Percentiles rank a stretch among this genome's conserved stretches.
phyloP scores from a whole-genome alignment of 1,140 invertebrate genomes.

The Centruroides vittatus region DNA sequence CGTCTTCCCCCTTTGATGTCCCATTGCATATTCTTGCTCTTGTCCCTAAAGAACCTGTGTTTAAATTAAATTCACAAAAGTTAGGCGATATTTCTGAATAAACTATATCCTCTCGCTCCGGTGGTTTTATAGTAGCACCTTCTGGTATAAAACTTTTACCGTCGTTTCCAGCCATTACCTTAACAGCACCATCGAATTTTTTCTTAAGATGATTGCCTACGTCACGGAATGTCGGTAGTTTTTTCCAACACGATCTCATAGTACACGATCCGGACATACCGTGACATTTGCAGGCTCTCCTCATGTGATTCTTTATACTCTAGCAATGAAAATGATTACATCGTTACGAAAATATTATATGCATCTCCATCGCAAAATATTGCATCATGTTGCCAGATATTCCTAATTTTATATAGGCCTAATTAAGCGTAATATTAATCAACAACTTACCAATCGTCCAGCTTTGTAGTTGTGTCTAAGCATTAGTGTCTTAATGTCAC shows the following conservation, averaged over 20 bases:
- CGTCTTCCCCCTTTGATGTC: constrained; percentile 58
- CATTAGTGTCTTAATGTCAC: constrained; percentile 70
- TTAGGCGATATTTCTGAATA: constrained; percentile 72
- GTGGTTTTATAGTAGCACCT: constrained; percentile 49
- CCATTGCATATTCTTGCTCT: constrained; percentile 58
- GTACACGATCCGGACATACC: constrained; percentile 92
- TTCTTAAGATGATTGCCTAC: constrained; percentile 27
- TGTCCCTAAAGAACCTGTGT: constrained; percentile 73
- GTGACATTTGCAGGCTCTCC: constrained; percentile 87
- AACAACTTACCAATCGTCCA: constrained; percentile 60
- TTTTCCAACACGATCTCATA: constrained; percentile 81
- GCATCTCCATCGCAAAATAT: too few relatives aligned
- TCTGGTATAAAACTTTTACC: constrained; percentile 65
- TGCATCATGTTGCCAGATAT: too few relatives aligned
- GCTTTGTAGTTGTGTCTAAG: constrained; percentile 92
- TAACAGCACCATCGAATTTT: constrained; percentile 30
- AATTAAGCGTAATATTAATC: too few relatives aligned
- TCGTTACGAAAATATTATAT: too few relatives aligned
- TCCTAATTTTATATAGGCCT: too few relatives aligned
- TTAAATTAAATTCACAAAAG: constrained; percentile 42
- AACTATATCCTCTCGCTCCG: constrained; percentile 45
- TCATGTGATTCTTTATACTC: constrained; percentile 60
- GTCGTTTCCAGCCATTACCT: constrained; percentile 63
- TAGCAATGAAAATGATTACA: too few relatives aligned
- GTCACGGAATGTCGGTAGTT: constrained; percentile 44